These are phyloP conservation scores for Tetraodon nigroviridis DNA, from an alignment of 2,113 vertebrate species.

Conservation along the genomic window DNA sequence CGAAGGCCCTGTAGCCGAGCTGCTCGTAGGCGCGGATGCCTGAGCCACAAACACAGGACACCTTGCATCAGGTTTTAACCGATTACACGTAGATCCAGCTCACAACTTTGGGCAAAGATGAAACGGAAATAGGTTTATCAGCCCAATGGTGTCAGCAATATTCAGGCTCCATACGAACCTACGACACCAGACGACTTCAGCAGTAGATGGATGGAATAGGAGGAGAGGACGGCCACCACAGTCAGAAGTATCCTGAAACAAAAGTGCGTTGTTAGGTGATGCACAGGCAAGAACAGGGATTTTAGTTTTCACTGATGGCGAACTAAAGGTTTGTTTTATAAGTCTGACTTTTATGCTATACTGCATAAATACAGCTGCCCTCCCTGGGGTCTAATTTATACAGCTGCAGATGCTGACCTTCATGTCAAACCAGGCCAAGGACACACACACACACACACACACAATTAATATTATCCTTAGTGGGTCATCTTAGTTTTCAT, in stretches of 20 bases:
- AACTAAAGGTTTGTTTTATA: neutral
- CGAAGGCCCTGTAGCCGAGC: conserved; percentile 88
- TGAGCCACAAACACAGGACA: conserved; percentile 32
- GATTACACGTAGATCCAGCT: too few species aligned
- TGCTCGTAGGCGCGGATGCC: conserved; percentile 91
- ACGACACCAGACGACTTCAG: conserved; percentile 94
- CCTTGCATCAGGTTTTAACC: too few species aligned
- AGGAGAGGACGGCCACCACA: conserved; percentile 85
- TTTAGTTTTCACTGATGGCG: too few species aligned
- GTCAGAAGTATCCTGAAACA: conserved; percentile 86
- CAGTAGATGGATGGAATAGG: conserved; percentile 95
- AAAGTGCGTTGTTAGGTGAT: neutral
- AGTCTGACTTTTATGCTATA: neutral
- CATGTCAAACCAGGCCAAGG: too few species aligned
- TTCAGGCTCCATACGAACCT: conserved; percentile 72
- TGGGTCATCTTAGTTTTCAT: too few species aligned
- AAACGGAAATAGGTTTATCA: too few species aligned
- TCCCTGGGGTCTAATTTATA: neutral
- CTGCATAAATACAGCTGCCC: neutral
- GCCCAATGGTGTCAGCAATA: too few species aligned
- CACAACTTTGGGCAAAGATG: too few species aligned
- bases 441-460: too few species aligned
- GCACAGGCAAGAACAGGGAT: neutral
- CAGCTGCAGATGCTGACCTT: too few species aligned
- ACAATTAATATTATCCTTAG: neutral